Evolutionary conservation across 2,888 invertebrate species (phyloP), one percentile per base, ranked within the genome.

Genomic region (Platynereis dumerilii): DNA sequence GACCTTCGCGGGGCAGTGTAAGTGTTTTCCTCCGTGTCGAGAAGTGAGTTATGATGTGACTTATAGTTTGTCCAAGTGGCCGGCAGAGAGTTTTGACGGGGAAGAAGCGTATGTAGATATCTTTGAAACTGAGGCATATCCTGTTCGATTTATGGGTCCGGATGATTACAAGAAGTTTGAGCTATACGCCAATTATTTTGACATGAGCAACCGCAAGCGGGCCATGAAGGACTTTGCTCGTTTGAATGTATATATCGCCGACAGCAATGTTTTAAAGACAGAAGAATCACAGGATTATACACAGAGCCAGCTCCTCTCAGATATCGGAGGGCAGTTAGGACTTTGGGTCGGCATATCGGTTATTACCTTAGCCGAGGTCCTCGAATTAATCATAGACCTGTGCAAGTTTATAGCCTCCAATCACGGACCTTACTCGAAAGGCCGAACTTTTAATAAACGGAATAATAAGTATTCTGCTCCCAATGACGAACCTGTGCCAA

Each of bases 31-130:
- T 10, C 68, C 68, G 2, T 68, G 68, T 39, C 39, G 57, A 44
- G 68, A 68, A 27, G 26, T 62, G 2, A 52, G 56, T 17, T 68
- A 68, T 53, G 68, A 68, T 39, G 58, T 68, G 34, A 68, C 68
- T n/a, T 68, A 68, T 44, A 65, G 65, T 34, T 62, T 68, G 1
- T 65, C 68, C 10, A 59, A 59, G 24, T 68, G 68, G 68, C 68
- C 68, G 1, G 68, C 68, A 2, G 56, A 58, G 26, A 56, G 62
- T 42, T 66, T 66, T 39, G 68, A 68, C 17, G 68, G 68, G 1
- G 68, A 68, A 44, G 64, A 65, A 28, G 68, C 68, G 10, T 68
- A 68, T 58, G 48, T 68, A 12, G 68, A 66, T 39, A 68, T 68
- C 1, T 64, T 64, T 48, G 60, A 64, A 26, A 29, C 57, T 1